A percentile compares a stretch with the other conserved stretches of the same genome.
Conservation (phyloP, 2,113 vertebrate genomes). For the Toxotes jaculatrix region DNA sequence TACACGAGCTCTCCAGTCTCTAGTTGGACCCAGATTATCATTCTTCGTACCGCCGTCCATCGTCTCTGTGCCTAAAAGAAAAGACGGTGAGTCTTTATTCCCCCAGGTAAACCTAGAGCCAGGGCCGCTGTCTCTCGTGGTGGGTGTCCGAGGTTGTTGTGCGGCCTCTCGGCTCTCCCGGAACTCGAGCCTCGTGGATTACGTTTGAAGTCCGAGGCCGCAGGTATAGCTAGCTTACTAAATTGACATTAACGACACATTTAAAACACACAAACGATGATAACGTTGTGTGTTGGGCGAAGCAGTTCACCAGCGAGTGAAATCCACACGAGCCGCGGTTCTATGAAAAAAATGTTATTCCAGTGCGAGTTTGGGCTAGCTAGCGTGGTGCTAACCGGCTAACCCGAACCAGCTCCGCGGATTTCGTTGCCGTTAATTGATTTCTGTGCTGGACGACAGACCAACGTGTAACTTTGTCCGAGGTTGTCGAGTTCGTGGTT, state of each 20-base stretch:
- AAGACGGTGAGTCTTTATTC: conserved; percentile 77
- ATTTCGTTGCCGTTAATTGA: background rate
- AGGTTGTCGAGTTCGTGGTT: accelerated
- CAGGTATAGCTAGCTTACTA: background rate
- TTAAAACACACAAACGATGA: accelerated
- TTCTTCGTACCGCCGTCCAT: accelerated
- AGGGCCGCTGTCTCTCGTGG: conserved; percentile 55
- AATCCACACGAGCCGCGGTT: no score
- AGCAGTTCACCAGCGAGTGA: accelerated
- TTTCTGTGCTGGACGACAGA: background rate
- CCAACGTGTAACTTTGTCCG: accelerated
- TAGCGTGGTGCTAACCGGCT: conserved; percentile 58
- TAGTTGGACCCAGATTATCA: background rate
- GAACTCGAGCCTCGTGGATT: conserved; percentile 80
- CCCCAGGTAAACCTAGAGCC: conserved; percentile 12
- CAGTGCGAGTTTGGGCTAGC: conserved; percentile 12
- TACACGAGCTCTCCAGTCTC: background rate
- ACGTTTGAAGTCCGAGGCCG: conserved; percentile 46
- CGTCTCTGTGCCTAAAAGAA: conserved; percentile 40
- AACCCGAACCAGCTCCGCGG: conserved; percentile 19
- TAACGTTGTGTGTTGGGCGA: accelerated
- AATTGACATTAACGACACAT: accelerated
- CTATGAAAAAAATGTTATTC: background rate
- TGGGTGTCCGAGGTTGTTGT: conserved; percentile 27
- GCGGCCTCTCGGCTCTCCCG: conserved; percentile 79